Evolutionary conservation across 2,888 invertebrate genomes (phyloP), one percentile per base, ranked within the genome.

Genomic region (Keiferia lycopersicella): DNA sequence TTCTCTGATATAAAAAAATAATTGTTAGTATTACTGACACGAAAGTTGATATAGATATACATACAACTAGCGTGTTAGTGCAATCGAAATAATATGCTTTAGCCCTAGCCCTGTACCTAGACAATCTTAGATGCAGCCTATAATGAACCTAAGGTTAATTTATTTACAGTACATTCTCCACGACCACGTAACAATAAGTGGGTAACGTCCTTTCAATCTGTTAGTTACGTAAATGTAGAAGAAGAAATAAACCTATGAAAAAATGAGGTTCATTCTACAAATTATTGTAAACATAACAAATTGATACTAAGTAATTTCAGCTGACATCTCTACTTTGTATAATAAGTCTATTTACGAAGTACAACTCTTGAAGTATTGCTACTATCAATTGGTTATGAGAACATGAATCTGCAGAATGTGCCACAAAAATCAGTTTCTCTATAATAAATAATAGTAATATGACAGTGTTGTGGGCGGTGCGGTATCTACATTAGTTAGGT

Each of bases 181-280:
- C 81, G 74, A 84, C 80, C 82, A 73, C 80, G 75, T 45, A 60
- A 20, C n/a, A 12, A 87, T 84, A 85, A 84, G 80, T 84, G 84
- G 79, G 86, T 86, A 82, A 84, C 90, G 90, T 91, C 90, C 90
- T 86, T 81, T 84, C n/a, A 83, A 81, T 78, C 73, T 82, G 79
- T 83, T 84, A 86, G 79, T 83, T 84, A 86, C 80, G 83, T 84
- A 85, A n/a, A 81, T 80, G 69, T 79, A 81, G 82, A 84, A 82
- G 83, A 82, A 81, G 81, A 71, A 70, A 70, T 76, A 78, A 84
- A 85, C 78, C 75, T 85, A 83, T 86, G 81, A 84, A 82, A 83
- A 84, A 73, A 81, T 82, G 26, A 30, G 56, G 34, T 56, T 26
- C 8, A 16, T 56, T 56, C 26, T 56, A 12, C 56, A 26, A 34